Base-by-base conservation (phyloP, 2,888 invertebrate genomes). In the Cotesia congregata region DNA sequence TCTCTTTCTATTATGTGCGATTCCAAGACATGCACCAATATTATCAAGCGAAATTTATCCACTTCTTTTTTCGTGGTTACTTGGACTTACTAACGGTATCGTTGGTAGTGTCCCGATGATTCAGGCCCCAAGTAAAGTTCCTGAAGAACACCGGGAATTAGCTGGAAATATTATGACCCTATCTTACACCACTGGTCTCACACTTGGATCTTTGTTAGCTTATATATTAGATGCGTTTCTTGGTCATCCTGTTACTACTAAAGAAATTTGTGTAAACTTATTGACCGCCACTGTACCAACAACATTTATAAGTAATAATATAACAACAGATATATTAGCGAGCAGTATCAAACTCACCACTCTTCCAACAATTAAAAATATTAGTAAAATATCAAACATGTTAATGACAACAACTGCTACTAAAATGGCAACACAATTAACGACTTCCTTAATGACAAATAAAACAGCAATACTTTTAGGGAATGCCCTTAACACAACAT, bases 91-190 rank as follows among this genome's bases (percentile, higher is more conserved):
- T 68, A 97, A 97, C 85, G 97, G 97, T 0, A 91, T 97, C 67
- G 93, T 97, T 75, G 97, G 97, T 4, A 96, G 97, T 78, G 93
- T 97, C 41, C 97, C 97, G 1, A 97, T 97, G 96, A 97, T 97
- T 85, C 92, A 96, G 85, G 97, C 97, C 0, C 96, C 97, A 0
- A 93, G 94, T 67, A 94, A 95, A 86, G 97, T 97, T 5, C 94
- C 95, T 12, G 95, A 96, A 77, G 95, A 96, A 73, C 94, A 96
- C 82, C 92, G 96, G 64, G 97, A 97, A 90, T 93, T 97, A 6
- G 95, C 97, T 78, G 96, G 96, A 69, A 97, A 97, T 87, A 95
- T 97, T 90, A 97, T 97, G 97, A 97, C 97, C 0, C 88, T 97
- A 1, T 95, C 96, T 0, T 97, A 97, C 90, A 97, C 95, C 88